Base-by-base conservation (phyloP, 2,797 vertebrate species). In the Poecilia velifera region DNA sequence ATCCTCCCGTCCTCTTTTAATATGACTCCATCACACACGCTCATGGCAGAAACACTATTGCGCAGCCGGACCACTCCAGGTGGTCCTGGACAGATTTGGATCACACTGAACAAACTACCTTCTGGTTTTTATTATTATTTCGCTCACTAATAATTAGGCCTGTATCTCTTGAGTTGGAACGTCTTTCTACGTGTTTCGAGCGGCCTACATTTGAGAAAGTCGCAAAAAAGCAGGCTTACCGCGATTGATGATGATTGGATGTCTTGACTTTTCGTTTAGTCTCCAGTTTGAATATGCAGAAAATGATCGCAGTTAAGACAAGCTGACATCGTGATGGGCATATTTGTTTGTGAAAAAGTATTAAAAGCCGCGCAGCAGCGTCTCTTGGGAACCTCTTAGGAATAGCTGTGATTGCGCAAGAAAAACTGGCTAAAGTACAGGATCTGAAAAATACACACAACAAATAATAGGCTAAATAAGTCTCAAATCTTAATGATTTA, bases 311-410 rank as follows among this genome's bases (percentile, higher is more conserved):
- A 73, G 49, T 22, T 43, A 36, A 34, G 49, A 18, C 51, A 39
- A n/a, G 31, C 34, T 14, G 59, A 73, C 77, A 51, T 51, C 53
- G 59, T 9, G 31, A 41, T 59, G 0, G 41, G 57, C 4, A 55
- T 2, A 1, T 18, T 36, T 18, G 59, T 18, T 64, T 31, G 77
- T 12, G 45, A 81, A 91, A 92, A 85, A 84, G 91, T 85, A 91
- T 91, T 90, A 85, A 90, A 83, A 76, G 88, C 86, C 46, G 93
- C 86, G 84, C 80, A 89, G 51, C 51, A 95, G 97, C 97, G 96
- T 93, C 94, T 87, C 96, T 97, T 95, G 96, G 97, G 90, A 94
- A 98, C 97, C 90, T 31, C 31, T 31, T 31, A 31, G 31, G 31
- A 31, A 12, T 12, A 28, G 22, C 7, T 91, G 91, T 91, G 94